A percentile compares a stretch with the other conserved stretches of the same genome.
Evolutionary conservation across 2,888 invertebrate species (phyloP).

Genomic region (Ophion ventricosus): DNA sequence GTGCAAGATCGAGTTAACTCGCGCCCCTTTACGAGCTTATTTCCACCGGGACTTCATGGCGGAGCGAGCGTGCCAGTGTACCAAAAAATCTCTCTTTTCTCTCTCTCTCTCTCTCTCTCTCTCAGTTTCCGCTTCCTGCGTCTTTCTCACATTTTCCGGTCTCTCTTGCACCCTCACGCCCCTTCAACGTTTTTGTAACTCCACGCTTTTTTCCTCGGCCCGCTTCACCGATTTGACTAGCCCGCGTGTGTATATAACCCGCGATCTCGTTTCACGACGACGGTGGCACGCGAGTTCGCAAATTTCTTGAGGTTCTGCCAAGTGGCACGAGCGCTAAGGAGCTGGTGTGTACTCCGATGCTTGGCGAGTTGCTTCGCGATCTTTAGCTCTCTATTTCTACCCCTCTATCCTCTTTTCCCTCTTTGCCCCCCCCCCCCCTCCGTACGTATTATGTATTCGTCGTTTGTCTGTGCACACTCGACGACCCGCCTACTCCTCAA

Average conservation of each 20-base stretch:
- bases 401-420: slow-evolving; percentile 9
- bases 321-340: slow-evolving; percentile 64
- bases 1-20: slow-evolving; percentile 67
- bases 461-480: slow-evolving; percentile 26
- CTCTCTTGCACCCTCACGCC: slow-evolving; percentile 12
- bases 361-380: slow-evolving; percentile 58
- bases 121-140: slow-evolving; percentile 58
- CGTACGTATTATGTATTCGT: slow-evolving; percentile 13
- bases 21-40: slow-evolving; percentile 67
- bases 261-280: slow-evolving; percentile 60
- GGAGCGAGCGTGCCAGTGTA: slow-evolving; percentile 19
- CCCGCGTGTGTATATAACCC: slow-evolving; percentile 10
- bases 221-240: slow-evolving; percentile 42
- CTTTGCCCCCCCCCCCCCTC: neutral
- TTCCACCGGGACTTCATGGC: slow-evolving; percentile 64
- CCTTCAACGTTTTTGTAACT: slow-evolving; percentile 9
- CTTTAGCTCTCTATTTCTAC: slow-evolving; percentile 26
- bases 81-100: slow-evolving; percentile 18
- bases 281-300: slow-evolving; percentile 67
- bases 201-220: slow-evolving; percentile 23
- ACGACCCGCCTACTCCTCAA: slow-evolving; percentile 49
- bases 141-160: slow-evolving; percentile 63
- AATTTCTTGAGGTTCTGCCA: slow-evolving; percentile 72
- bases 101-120: slow-evolving; percentile 3
- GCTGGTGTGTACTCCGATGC: slow-evolving; percentile 37